Evolutionary conservation across 2,888 invertebrate genomes (phyloP), one percentile per base, ranked within the genome.

Genomic region (Drosophila mulleri): DNA sequence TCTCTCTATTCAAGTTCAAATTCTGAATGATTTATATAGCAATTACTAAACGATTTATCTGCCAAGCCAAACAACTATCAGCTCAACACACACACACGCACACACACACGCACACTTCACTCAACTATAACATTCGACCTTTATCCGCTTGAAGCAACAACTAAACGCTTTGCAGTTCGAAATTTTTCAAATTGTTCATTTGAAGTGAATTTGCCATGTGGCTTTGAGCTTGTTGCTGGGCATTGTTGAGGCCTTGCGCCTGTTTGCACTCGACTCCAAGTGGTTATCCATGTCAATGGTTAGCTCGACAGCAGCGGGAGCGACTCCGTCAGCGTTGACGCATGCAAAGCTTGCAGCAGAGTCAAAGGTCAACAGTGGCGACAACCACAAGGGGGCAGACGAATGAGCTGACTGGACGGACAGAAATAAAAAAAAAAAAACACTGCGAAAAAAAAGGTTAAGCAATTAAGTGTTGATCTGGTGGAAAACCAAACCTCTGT

Each of bases 271-370:
- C 72, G 78, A 80, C 87, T 83, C 67, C 74, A 71, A 87, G 81
- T 89, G 89, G 89, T 84, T 84, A 89, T 84, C 88, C 89, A 88
- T 87, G 89, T 84, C 84, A 89, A 89, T 74, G 87, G 59, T 67
- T 80, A 61, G 73, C 53, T 65, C 57, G 71, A 62, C 72, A 64
- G 52, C 58, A 23, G 57, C 52, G 29, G 29, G 29, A 58, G 57
- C 32, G 47, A 11, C 65, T 88, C 83, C 83, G 61, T 72, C 79
- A 32, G 75, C 79, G 45, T 60, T 37, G 64, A 62, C 64, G 83
- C 73, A 76, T 82, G 83, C 80, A 83, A 85, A 88, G 66, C 54
- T 71, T 58, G 67, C 63, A 66, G 53, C 72, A 70, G 72, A 75
- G 67, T 83, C 80, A 88, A 80, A 85, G 83, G 73, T 88, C 87